Percentiles rank a stretch among this genome's conserved stretches.
These are phyloP conservation scores for Scelioninae gen. 1 DNA, from an alignment of 2,888 invertebrate species.

Conservation along the genomic window DNA sequence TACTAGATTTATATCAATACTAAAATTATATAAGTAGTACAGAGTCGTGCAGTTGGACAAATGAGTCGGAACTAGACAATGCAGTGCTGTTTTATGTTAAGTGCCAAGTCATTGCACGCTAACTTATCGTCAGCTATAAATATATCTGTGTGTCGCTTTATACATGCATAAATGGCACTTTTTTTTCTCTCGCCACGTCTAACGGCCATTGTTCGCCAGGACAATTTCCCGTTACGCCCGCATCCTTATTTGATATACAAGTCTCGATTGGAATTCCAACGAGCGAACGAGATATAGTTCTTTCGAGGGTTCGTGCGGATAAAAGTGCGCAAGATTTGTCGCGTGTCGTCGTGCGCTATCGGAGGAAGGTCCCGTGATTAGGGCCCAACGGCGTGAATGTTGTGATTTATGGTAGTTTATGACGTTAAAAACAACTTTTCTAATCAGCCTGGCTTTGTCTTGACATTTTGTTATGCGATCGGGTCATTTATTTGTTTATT, in stretches of 20 bases:
- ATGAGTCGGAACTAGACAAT: constrained; percentile 62
- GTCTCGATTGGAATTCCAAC: constrained; percentile 38
- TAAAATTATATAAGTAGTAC: constrained; percentile 64
- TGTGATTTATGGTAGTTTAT: constrained; percentile 34
- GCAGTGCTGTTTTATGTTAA: constrained; percentile 58
- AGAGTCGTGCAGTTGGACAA: constrained; percentile 59
- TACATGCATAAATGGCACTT: constrained; percentile 33
- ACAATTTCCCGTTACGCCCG: constrained; percentile 66
- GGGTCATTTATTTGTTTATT: too few relatives aligned
- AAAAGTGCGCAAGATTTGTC: constrained; percentile 36
- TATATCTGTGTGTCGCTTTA: constrained; percentile 38
- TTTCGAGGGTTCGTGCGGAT: constrained; percentile 3
- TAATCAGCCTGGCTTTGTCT: background rate
- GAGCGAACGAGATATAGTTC: constrained; percentile 26
- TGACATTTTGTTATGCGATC: too few relatives aligned
- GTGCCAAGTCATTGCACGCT: constrained; percentile 62
- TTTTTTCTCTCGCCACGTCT: constrained; percentile 39
- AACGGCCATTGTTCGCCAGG: constrained; percentile 63
- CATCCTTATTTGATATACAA: constrained; percentile 55
- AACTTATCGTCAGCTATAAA: constrained; percentile 65
- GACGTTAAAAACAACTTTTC: background rate
- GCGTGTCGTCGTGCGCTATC: constrained; percentile 30
- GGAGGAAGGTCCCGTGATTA: constrained; percentile 7
- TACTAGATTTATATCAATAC: constrained; percentile 66
- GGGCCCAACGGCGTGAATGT: background rate